A percentile compares a stretch with the other conserved stretches of the same genome.
Conservation (phyloP, 2,113 vertebrate species). For the Himantopus leucocephalus region DNA sequence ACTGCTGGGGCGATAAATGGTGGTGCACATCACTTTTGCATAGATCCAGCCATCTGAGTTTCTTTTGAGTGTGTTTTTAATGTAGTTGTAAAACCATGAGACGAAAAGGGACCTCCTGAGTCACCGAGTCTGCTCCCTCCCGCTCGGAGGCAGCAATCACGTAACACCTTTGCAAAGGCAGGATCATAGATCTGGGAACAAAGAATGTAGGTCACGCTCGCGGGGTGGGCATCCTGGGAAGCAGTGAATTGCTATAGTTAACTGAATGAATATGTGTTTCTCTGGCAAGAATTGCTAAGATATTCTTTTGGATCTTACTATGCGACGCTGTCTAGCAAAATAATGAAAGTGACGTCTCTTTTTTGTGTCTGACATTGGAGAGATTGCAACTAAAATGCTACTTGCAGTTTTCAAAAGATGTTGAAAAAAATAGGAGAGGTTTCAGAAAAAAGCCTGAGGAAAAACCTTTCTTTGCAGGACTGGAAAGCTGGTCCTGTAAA, state of each 20-base stretch:
- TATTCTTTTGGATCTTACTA: conserved; percentile 8
- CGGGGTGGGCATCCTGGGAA: conserved; percentile 29
- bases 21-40: not conserved
- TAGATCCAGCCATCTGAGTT: not conserved
- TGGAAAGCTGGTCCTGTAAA: not conserved
- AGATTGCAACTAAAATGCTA: not conserved
- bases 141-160: not conserved
- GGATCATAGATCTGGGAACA: conserved; percentile 12
- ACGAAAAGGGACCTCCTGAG: not conserved
- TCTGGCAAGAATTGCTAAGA: not conserved
- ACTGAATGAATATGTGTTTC: not conserved
- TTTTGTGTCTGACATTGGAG: not conserved
- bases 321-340: not conserved
- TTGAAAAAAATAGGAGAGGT: not conserved
- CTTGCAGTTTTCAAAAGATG: not conserved
- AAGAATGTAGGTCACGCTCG: conserved; percentile 52
- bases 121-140: not conserved
- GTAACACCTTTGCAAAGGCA: conserved; percentile 18
- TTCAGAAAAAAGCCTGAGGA: not conserved
- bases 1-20: not conserved
- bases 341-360: not conserved
- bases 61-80: not conserved
- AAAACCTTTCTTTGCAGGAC: not conserved
- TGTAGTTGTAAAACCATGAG: not conserved
- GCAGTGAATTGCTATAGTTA: not conserved